Conservation (phyloP, 2,888 invertebrate species). For the Lithophane semibrunnea region DNA sequence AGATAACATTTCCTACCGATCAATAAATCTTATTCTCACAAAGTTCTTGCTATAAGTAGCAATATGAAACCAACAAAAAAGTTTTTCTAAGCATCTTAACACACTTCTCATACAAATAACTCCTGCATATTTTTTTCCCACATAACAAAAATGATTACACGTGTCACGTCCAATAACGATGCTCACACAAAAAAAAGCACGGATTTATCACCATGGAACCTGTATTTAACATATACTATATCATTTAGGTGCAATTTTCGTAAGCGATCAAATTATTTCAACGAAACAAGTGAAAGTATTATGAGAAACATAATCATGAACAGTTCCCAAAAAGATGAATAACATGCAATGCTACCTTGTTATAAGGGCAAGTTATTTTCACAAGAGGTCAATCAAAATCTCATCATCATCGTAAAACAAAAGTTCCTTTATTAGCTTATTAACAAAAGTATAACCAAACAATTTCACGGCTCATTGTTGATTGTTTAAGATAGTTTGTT, state of each 20-base stretch:
- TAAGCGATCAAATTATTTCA: conserved; percentile 73
- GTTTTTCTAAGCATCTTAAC: conserved; percentile 42
- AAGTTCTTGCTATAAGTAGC: not conserved
- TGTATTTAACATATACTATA: conserved; percentile 57
- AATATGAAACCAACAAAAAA: conserved; percentile 24
- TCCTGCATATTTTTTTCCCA: conserved; percentile 41
- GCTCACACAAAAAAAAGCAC: conserved; percentile 44
- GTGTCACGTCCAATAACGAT: conserved; percentile 44
- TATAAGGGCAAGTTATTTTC: conserved; percentile 59
- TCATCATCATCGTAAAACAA: conserved; percentile 54
- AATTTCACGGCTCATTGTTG: conserved; percentile 53
- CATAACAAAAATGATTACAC: conserved; percentile 57
- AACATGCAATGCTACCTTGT: conserved; percentile 48
- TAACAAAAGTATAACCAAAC: conserved; percentile 44
- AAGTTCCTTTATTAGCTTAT: conserved; percentile 34
- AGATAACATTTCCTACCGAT: not conserved
- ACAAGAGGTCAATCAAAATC: conserved; percentile 54
- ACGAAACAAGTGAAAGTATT: conserved; percentile 77
- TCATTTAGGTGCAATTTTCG: conserved; percentile 65
- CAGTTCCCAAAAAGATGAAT: conserved; percentile 55
- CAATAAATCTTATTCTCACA: not conserved
- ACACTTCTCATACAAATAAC: conserved; percentile 47
- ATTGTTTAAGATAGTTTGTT: conserved; percentile 49
- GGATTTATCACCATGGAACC: conserved; percentile 54
- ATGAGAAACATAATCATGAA: conserved; percentile 62